Conservation (phyloP, 2,888 invertebrate species). For the Plusia festucae region DNA sequence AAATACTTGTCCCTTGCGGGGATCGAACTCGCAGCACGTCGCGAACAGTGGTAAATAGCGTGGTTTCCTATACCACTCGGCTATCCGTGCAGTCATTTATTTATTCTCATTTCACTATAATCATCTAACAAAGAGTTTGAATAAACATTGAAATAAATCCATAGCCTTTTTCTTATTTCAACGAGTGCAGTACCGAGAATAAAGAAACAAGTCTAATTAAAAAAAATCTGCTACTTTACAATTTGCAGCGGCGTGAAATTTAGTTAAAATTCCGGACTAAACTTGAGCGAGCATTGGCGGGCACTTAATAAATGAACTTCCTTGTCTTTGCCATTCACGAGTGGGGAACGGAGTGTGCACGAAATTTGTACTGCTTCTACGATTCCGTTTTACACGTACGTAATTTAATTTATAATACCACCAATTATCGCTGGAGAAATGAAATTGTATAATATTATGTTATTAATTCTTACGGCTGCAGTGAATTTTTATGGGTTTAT, state of each 20-base stretch:
- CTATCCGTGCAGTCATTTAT: too few species aligned
- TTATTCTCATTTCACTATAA: too few species aligned
- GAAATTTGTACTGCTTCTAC: conserved; percentile 9
- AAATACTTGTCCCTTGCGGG: too few species aligned
- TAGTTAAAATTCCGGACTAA: conserved; percentile 70
- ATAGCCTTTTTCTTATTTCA: background rate
- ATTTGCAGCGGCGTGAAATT: conserved; percentile 64
- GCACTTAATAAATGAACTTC: conserved; percentile 73
- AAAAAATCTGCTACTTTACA: conserved; percentile 56
- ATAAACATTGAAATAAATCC: background rate
- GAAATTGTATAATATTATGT: background rate
- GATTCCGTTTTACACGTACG: background rate
- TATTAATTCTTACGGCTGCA: background rate
- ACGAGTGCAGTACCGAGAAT: conserved; percentile 21
- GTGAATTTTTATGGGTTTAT: too few species aligned
- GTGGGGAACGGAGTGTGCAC: conserved; percentile 18
- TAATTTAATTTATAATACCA: background rate
- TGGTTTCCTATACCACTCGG: too few species aligned
- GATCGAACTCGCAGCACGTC: too few species aligned
- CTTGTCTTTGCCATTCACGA: conserved; percentile 63
- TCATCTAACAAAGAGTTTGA: too few species aligned
- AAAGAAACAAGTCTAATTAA: conserved; percentile 51
- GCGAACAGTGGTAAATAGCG: too few species aligned
- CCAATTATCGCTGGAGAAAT: background rate
- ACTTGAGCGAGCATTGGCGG: conserved; percentile 64